Evolutionary conservation across 2,888 invertebrate species (phyloP).

Genomic region (Eupsilia transversa): DNA sequence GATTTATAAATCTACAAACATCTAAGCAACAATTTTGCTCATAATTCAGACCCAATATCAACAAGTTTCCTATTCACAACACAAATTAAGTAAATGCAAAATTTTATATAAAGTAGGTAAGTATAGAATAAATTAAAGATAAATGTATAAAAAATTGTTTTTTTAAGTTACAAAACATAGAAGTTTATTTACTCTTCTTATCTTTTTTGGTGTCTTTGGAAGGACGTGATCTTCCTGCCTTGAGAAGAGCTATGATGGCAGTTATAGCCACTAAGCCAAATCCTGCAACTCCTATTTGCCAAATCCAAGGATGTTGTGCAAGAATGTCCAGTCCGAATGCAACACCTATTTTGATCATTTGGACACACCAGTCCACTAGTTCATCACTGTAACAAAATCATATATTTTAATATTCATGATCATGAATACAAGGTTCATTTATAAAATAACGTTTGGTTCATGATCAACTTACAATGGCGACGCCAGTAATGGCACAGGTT

Average conservation of each 20-base stretch:
- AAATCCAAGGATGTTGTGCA: conserved; percentile 86
- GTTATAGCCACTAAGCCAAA: conserved; percentile 88
- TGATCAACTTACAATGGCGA: conserved; percentile 93
- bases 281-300: conserved; percentile 87
- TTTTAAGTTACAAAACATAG: background rate
- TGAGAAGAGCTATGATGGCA: conserved; percentile 86
- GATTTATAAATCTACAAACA: conserved; percentile 28
- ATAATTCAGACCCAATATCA: conserved; percentile 50
- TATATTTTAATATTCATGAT: background rate
- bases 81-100: conserved; percentile 53
- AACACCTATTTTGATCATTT: conserved; percentile 81
- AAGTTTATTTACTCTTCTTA: conserved; percentile 85
- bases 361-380: conserved; percentile 86
- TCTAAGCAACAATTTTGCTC: conserved; percentile 25
- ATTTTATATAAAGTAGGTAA: conserved; percentile 40
- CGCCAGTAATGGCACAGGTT: conserved; percentile 93
- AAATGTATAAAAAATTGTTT: conserved; percentile 53
- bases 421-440: no score
- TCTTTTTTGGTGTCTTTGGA: conserved; percentile 84
- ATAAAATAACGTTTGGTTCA: background rate
- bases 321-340: conserved; percentile 81
- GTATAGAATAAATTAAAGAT: conserved; percentile 45
- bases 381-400: conserved; percentile 85
- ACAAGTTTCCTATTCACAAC: conserved; percentile 43
- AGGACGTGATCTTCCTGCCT: conserved; percentile 83